Base-by-base conservation (phyloP, 92 coral and sea anemone species). In the Zoanthus gigantus region DNA sequence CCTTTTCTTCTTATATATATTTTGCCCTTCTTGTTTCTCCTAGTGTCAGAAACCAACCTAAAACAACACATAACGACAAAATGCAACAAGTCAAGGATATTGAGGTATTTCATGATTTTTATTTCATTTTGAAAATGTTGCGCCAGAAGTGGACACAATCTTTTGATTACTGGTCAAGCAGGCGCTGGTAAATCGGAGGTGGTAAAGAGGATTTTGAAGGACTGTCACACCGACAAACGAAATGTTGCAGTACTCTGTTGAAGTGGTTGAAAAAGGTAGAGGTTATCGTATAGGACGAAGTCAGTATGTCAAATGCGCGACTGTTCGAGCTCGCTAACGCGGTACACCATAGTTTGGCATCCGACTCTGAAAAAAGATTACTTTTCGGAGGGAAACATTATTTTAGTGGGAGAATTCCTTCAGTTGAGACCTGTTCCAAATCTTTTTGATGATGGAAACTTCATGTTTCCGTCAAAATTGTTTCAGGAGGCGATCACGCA, bases 331-430 rank as follows among this genome's bases (percentile, higher is more conserved):
- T 91, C n/a, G 90, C 44, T 11, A 87, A 90, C n/a, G 79, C 85
- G 5, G 42, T 82, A 10, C 93, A 90, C 28, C 90, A 80, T 72
- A 18, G 77, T 73, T n/a, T 73, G 53, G 47, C 53, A 46, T 34
- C 76, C 18, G 85, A 66, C 15, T 13, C 23, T 6, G 17, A 53
- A 5, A 78, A 66, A 14, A 15, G 23, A 37, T 52, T 65, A 50
- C 89, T 91, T 34, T 91, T 88, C 48, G 87, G 86, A 1, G 93
- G 91, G 17, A 91, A 87, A 74, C 93, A 42, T 91, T 15, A 78
- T 91, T 69, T 48, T 88, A 5, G 91, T 91, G 37, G 94, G 91
- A 6, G 94, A 91, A 60, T 87, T 87, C 73, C 66, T 87, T 48
- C 94, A 91, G 77, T 66, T 88, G 44, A 75, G 81, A 34, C 91